Conservation (phyloP, 2,888 invertebrate genomes). For the Heliconius ethilla region DNA sequence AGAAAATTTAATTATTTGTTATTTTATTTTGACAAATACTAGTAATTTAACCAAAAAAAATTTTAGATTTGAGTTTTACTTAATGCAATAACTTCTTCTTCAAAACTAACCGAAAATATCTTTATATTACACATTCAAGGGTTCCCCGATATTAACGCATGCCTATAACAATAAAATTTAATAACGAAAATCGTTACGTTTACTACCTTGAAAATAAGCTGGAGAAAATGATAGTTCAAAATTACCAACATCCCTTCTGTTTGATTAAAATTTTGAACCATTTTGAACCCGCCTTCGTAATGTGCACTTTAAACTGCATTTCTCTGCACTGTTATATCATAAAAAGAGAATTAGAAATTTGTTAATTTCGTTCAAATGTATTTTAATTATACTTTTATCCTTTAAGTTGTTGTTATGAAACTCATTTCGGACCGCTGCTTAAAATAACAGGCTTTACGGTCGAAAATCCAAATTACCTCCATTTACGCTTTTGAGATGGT, state of each 20-base stretch:
- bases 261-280: conserved; percentile 1
- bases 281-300: not conserved
- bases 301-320: conserved; percentile 1
- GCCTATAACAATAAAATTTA: not conserved
- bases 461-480: conserved; percentile 18
- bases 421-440: conserved; percentile 24
- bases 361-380: conserved; percentile 11
- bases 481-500: conserved; percentile 22
- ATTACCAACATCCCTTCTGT: not conserved
- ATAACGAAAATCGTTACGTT: too few relatives aligned
- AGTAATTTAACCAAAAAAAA: too few relatives aligned
- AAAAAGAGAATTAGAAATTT: conserved; percentile 1
- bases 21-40: not conserved
- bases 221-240: too few relatives aligned
- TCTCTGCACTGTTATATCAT: not conserved
- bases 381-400: conserved; percentile 16
- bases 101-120: not conserved
- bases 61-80: too few relatives aligned
- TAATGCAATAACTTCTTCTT: not conserved
- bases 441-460: conserved; percentile 11
- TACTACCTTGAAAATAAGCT: too few relatives aligned
- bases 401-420: conserved; percentile 24
- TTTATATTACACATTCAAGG: not conserved
- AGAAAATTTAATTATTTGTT: not conserved
- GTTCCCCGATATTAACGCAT: not conserved